These are phyloP conservation scores for Poecilia velifera DNA, from an alignment of 2,797 vertebrate species.

Conservation along the genomic window DNA sequence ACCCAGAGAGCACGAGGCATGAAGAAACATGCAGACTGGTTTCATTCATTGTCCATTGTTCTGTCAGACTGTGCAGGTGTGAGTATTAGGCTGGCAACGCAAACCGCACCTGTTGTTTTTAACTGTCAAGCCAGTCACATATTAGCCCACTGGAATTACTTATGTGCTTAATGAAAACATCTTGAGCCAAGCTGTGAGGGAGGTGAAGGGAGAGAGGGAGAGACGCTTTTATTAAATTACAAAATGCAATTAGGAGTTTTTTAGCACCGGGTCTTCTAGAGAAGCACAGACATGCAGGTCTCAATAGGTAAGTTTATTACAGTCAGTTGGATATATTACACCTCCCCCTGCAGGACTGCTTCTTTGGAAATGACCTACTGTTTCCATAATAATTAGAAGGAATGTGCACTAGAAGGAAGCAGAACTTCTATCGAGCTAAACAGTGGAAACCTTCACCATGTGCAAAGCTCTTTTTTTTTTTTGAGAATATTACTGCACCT, in stretches of 20 bases:
- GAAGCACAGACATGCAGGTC: background rate
- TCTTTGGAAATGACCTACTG: background rate
- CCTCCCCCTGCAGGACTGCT: background rate
- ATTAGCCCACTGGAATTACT: conserved; percentile 15
- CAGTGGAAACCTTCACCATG: background rate
- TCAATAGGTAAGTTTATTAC: background rate
- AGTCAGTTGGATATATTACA: background rate
- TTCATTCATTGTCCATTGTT: conserved; percentile 68
- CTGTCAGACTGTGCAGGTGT: conserved; percentile 46
- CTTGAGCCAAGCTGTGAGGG: conserved; percentile 22
- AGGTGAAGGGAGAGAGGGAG: conserved; percentile 35
- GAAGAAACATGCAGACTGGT: conserved; percentile 35
- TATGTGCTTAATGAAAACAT: conserved; percentile 24
- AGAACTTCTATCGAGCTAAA: background rate
- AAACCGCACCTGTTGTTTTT: conserved; percentile 40
- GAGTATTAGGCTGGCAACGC: conserved; percentile 31
- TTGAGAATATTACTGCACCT: background rate
- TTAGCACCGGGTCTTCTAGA: background rate
- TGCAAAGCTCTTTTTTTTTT: background rate
- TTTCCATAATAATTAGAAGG: background rate
- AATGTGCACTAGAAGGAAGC: background rate
- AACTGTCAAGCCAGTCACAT: conserved; percentile 20
- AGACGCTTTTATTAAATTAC: conserved; percentile 32
- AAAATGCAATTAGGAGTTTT: conserved; percentile 34
- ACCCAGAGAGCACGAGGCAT: conserved; percentile 5